Conservation (phyloP, 1,140 invertebrate genomes). For the Paracyclopina nana region DNA sequence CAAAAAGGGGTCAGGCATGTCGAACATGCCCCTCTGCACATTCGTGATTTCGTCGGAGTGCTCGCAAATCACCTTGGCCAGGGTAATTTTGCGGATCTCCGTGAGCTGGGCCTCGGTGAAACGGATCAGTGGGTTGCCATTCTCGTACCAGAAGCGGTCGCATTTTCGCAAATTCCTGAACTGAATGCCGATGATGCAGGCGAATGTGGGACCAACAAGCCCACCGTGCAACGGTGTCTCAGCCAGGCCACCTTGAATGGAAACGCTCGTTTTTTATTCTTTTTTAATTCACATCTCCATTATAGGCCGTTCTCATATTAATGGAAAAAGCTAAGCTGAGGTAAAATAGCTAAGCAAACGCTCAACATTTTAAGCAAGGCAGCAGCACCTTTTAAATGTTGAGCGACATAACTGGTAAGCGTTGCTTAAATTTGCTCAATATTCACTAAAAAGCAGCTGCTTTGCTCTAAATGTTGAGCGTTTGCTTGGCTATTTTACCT, state of each 20-base stretch:
- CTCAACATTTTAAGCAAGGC: too few relatives aligned
- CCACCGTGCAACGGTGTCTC: constrained; percentile 33
- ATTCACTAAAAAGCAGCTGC: too few relatives aligned
- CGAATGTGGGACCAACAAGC: constrained; percentile 35
- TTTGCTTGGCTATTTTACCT: too few relatives aligned
- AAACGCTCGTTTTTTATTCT: too few relatives aligned
- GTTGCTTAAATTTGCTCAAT: too few relatives aligned
- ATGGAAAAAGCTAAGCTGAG: too few relatives aligned
- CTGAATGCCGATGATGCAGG: constrained; percentile 35
- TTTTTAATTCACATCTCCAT: too few relatives aligned
- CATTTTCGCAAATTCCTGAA: constrained; percentile 49
- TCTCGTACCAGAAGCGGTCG: constrained; percentile 67
- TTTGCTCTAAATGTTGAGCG: too few relatives aligned
- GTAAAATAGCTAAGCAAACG: too few relatives aligned
- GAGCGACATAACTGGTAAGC: too few relatives aligned
- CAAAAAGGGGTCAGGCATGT: constrained; percentile 41
- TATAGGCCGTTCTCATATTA: too few relatives aligned
- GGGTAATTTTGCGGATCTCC: constrained; percentile 73
- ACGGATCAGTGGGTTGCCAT: constrained; percentile 30
- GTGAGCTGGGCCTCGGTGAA: constrained; percentile 51
- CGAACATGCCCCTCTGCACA: constrained; percentile 71
- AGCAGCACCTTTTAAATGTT: too few relatives aligned
- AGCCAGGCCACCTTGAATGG: constrained; percentile 29
- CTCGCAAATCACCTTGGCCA: constrained; percentile 77
- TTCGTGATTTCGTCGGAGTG: constrained; percentile 68